Percentiles rank a stretch among this genome's conserved stretches.
Conservation (phyloP, 2,797 vertebrate genomes). For the Rhodeus uyekii region DNA sequence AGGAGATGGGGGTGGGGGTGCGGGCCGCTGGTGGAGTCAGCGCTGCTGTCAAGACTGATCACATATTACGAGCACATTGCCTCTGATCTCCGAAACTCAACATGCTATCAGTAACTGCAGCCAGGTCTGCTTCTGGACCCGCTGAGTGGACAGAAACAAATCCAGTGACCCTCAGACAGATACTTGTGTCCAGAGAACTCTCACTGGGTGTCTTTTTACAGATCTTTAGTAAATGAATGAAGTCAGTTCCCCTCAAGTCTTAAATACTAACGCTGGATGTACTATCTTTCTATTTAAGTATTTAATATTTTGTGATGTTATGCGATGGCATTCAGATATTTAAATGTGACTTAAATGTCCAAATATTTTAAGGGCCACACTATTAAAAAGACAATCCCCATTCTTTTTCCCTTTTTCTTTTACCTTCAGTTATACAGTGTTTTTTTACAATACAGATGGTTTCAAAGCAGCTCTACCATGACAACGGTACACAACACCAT, state of each 20-base stretch:
- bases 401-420: no score
- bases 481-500: no score
- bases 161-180: not conserved
- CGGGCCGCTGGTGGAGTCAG: conserved; percentile 69
- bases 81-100: conserved; percentile 56
- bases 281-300: not conserved
- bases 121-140: conserved; percentile 38
- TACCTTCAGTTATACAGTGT: no score
- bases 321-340: not conserved
- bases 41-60: conserved; percentile 74
- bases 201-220: not conserved
- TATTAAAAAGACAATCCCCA: not conserved
- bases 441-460: no score
- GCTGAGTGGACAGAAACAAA: conserved; percentile 50
- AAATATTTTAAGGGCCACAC: not conserved
- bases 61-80: conserved; percentile 59
- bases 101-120: conserved; percentile 51
- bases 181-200: not conserved
- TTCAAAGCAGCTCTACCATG: no score
- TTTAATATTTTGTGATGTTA: not conserved
- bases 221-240: not conserved
- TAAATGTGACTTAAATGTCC: not conserved
- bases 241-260: not conserved
- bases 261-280: not conserved
- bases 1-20: conserved; percentile 55